Percentiles rank a stretch among this genome's conserved stretches.
phyloP scores from a whole-genome alignment of 2,113 vertebrate genomes.

The Chlorodrepanis virens region DNA sequence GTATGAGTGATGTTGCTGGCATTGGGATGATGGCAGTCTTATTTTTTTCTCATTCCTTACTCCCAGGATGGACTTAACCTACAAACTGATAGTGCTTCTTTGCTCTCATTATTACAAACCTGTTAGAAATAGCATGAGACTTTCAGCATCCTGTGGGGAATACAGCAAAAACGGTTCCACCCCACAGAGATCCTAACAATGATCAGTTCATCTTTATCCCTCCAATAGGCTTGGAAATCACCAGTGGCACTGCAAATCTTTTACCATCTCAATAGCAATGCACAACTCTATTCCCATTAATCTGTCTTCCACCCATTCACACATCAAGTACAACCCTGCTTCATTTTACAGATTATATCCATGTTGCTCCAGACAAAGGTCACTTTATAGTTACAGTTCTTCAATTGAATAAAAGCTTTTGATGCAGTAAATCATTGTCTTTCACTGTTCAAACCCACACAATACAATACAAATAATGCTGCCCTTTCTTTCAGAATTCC shows the following conservation, averaged over 20 bases:
- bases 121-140: constrained; percentile 61
- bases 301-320: constrained; percentile 69
- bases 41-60: neutral
- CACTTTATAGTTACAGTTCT: constrained; percentile 66
- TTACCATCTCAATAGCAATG: constrained; percentile 71
- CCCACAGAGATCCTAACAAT: constrained; percentile 66
- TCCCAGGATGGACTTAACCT: neutral
- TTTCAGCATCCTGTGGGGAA: constrained; percentile 38
- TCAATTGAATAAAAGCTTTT: constrained; percentile 59
- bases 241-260: constrained; percentile 56
- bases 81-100: neutral
- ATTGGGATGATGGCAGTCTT: neutral
- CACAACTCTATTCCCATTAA: constrained; percentile 75
- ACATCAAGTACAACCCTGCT: constrained; percentile 55
- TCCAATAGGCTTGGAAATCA: constrained; percentile 55
- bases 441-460: constrained; percentile 41
- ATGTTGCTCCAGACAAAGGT: constrained; percentile 72
- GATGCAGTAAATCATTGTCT: constrained; percentile 58
- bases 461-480: constrained; percentile 64
- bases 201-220: constrained; percentile 64
- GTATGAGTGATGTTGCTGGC: neutral
- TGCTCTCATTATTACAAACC: constrained; percentile 63
- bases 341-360: constrained; percentile 71
- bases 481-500: constrained; percentile 52
- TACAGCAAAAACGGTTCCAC: constrained; percentile 32